Percentiles rank a stretch among this genome's conserved stretches.
Conservation (phyloP, 2,888 invertebrate species). For the Lasius platythorax region DNA sequence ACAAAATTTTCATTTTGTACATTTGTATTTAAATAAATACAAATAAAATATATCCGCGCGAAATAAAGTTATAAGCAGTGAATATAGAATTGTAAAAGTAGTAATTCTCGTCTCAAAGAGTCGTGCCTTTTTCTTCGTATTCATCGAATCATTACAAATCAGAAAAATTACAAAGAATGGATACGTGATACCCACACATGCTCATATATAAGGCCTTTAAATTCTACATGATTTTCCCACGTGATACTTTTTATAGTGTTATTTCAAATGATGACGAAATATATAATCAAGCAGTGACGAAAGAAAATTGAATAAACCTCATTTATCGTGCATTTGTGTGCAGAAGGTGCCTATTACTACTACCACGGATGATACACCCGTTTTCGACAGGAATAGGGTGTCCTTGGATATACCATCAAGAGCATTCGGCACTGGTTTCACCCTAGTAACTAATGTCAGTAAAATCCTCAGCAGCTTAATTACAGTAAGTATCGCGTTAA, state of each 20-base stretch:
- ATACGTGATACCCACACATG: neutral
- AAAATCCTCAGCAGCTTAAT: slow-evolving; percentile 90
- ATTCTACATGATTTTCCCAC: neutral
- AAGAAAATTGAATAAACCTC: neutral
- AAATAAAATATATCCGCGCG: neutral
- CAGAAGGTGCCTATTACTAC: slow-evolving; percentile 77
- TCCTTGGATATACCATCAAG: slow-evolving; percentile 90
- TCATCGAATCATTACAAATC: neutral
- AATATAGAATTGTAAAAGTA: neutral
- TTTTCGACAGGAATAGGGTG: slow-evolving; percentile 87
- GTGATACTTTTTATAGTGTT: neutral
- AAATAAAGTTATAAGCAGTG: neutral
- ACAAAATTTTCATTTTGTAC: neutral
- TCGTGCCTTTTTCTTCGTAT: neutral
- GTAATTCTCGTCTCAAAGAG: neutral
- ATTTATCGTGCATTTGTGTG: slow-evolving; percentile 56
- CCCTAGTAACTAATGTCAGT: slow-evolving; percentile 89
- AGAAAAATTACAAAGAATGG: neutral
- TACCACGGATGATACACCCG: slow-evolving; percentile 86
- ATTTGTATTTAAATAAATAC: slow-evolving; percentile 1
- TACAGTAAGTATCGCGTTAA: slow-evolving; percentile 86
- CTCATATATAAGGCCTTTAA: neutral
- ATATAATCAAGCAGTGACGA: neutral
- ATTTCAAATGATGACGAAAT: slow-evolving; percentile 4
- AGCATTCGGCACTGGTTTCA: slow-evolving; percentile 90